phyloP scores from a whole-genome alignment of 2,888 invertebrate species.

The Melipona beecheii region DNA sequence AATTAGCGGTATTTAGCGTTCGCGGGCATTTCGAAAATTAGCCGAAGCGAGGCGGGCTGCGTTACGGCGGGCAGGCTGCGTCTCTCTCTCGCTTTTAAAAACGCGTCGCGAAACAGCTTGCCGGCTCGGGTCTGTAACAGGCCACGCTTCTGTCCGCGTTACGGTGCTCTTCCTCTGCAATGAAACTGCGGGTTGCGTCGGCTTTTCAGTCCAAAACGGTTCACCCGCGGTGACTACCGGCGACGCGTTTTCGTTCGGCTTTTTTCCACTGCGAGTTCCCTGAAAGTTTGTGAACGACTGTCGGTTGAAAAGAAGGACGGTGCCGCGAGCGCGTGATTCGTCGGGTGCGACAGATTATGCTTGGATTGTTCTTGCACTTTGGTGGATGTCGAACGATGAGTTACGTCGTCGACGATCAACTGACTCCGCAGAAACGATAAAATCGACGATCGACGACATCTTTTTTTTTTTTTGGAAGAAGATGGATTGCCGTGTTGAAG shows the following conservation, averaged over 20 bases:
- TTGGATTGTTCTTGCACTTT: background rate
- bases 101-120: conserved; percentile 15
- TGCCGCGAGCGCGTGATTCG: conserved; percentile 7
- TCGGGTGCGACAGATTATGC: conserved; percentile 5
- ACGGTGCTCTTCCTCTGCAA: conserved; percentile 57
- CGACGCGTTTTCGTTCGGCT: conserved; percentile 15
- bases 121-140: conserved; percentile 41
- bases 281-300: background rate
- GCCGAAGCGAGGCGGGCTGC: background rate
- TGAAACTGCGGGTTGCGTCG: conserved; percentile 53
- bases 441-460: background rate
- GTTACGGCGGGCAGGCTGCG: background rate
- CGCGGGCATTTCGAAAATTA: conserved; percentile 11
- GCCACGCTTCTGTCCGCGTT: conserved; percentile 47
- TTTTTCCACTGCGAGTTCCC: background rate
- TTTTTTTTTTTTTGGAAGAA: background rate
- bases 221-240: conserved; percentile 30
- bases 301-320: background rate
- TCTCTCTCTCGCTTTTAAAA: conserved; percentile 2
- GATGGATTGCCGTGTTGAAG: background rate
- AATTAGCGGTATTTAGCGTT: conserved; percentile 14
- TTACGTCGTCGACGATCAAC: background rate
- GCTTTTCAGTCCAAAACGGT: conserved; percentile 40
- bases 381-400: background rate
- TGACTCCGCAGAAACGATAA: too few species aligned